phyloP scores from a whole-genome alignment of 2,113 vertebrate species.

The Labeo catla region DNA sequence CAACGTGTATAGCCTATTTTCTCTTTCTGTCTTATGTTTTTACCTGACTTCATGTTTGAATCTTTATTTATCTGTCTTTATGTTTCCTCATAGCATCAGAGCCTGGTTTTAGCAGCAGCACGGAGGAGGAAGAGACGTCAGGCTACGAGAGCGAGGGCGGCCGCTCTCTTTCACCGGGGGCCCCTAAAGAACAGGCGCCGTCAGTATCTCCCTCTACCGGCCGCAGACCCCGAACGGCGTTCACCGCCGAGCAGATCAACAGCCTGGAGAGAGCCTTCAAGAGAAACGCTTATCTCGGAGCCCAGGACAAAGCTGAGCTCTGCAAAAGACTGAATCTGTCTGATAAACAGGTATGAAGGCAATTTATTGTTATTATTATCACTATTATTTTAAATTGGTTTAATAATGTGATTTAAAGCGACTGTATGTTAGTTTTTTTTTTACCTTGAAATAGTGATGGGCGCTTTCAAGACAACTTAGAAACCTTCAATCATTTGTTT shows the following conservation, averaged over 20 bases:
- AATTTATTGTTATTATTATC: background rate
- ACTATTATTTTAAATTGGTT: background rate
- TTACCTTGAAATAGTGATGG: too few species aligned
- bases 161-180: slow-evolving; percentile 65
- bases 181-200: background rate
- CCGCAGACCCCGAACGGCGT: slow-evolving; percentile 76
- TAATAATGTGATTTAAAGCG: too few species aligned
- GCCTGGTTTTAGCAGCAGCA: slow-evolving; percentile 65
- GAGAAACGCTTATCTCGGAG: slow-evolving; percentile 77
- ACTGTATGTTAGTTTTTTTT: too few species aligned
- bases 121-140: slow-evolving; percentile 77
- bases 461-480: too few species aligned
- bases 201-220: slow-evolving; percentile 60
- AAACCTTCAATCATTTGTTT: too few species aligned
- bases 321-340: slow-evolving; percentile 76
- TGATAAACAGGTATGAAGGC: slow-evolving; percentile 77
- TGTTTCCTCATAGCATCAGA: slow-evolving; percentile 59
- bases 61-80: background rate
- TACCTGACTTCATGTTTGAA: background rate
- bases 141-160: slow-evolving; percentile 78
- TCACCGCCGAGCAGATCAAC: slow-evolving; percentile 77
- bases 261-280: slow-evolving; percentile 77
- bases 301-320: slow-evolving; percentile 77
- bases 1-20: background rate
- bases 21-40: background rate